Evolutionary conservation across 2,888 invertebrate genomes (phyloP).

Genomic region (Mycalesis mineus): DNA sequence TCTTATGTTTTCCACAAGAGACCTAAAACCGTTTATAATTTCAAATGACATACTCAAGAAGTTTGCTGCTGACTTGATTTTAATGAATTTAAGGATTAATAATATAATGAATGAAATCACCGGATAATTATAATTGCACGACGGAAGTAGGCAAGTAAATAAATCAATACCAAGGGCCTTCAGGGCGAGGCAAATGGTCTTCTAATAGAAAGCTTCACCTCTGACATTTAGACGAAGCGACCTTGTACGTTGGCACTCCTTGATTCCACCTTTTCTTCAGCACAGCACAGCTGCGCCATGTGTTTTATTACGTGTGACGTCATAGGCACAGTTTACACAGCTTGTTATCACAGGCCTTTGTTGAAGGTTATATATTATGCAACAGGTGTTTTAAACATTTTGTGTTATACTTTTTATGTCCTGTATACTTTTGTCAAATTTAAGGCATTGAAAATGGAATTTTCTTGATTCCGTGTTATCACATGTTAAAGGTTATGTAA

Average conservation of each 20-base stretch:
- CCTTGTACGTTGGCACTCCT: conserved; percentile 12
- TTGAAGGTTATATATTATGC: conserved; percentile 5
- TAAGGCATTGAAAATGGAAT: too few species aligned
- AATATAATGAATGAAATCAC: too few species aligned
- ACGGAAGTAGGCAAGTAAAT: neutral
- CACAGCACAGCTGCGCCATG: conserved; percentile 22
- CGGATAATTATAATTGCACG: neutral
- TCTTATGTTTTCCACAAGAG: too few species aligned
- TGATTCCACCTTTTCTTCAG: conserved; percentile 26
- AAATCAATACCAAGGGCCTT: neutral
- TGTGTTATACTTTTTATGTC: neutral
- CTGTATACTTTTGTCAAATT: too few species aligned
- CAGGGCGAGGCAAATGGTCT: neutral
- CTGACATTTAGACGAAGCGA: conserved; percentile 1
- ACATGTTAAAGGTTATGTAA: too few species aligned
- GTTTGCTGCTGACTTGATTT: too few species aligned
- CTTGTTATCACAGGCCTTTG: conserved; percentile 4
- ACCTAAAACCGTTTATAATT: too few species aligned
- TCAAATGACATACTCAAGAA: too few species aligned
- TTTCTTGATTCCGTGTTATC: too few species aligned
- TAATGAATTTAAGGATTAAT: neutral
- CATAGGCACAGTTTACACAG: neutral
- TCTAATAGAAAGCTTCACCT: conserved; percentile 5
- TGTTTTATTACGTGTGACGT: conserved; percentile 22
- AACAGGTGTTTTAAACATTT: conserved; percentile 2